phyloP scores from a whole-genome alignment of 2,797 vertebrate species.

The Enteromius mattozi region DNA sequence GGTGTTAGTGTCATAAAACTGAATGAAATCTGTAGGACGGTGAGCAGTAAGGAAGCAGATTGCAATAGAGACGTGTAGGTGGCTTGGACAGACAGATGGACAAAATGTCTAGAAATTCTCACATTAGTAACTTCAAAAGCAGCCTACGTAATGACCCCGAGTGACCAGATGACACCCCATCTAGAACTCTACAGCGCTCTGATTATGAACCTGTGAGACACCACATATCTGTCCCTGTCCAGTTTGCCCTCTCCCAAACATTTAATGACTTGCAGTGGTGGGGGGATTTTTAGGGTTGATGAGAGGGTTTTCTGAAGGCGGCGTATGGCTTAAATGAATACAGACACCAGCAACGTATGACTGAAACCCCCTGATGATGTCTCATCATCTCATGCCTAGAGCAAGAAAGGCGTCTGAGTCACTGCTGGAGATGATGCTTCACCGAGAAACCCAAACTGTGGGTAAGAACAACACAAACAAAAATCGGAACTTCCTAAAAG shows the following conservation, averaged over 20 bases:
- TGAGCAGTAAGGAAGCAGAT: constrained; percentile 6
- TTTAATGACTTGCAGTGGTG: neutral
- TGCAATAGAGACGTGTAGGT: constrained; percentile 14
- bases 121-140: constrained; percentile 26
- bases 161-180: neutral
- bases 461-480: constrained; percentile 15
- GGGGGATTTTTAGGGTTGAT: neutral
- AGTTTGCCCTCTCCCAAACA: neutral
- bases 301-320: neutral
- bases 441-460: neutral
- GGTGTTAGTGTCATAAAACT: constrained; percentile 36
- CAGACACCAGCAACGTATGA: neutral
- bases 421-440: neutral
- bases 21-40: constrained; percentile 23
- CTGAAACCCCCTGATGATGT: constrained; percentile 28
- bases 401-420: constrained; percentile 18
- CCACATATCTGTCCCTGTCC: neutral
- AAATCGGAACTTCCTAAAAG: neutral
- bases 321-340: constrained; percentile 1
- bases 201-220: constrained; percentile 12
- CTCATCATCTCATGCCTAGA: constrained; percentile 32
- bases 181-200: neutral
- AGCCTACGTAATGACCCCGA: neutral
- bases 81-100: constrained; percentile 1
- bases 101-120: neutral